phyloP scores from a whole-genome alignment of 2,888 invertebrate species.

The Toxonevra muliebris region DNA sequence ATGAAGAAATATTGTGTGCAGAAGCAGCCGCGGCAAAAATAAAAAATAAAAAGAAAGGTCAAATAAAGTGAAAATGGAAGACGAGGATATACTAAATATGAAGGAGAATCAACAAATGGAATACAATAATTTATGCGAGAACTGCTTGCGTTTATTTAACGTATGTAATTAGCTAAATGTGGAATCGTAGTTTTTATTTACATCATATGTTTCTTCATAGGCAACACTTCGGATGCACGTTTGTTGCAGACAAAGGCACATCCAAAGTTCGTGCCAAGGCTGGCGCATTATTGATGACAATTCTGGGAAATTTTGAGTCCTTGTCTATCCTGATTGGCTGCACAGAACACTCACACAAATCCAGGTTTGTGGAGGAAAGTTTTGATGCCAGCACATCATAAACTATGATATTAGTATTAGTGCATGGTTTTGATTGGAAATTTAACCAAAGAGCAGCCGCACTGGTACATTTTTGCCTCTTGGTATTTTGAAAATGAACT shows the following conservation, averaged over 20 bases:
- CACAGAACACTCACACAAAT: slow-evolving; percentile 63
- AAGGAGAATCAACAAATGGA: slow-evolving; percentile 62
- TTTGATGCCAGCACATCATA: slow-evolving; percentile 60
- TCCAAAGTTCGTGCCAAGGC: slow-evolving; percentile 65
- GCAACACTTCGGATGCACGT: slow-evolving; percentile 61
- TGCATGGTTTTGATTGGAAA: slow-evolving; percentile 64
- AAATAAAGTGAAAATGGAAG: slow-evolving; percentile 26
- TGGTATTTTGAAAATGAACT: slow-evolving; percentile 94
- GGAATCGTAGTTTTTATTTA: neutral
- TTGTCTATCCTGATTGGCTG: slow-evolving; percentile 58
- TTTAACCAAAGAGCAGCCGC: slow-evolving; percentile 70
- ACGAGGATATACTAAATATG: slow-evolving; percentile 56
- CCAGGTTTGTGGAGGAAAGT: slow-evolving; percentile 62
- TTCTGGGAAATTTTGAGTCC: slow-evolving; percentile 59
- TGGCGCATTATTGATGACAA: slow-evolving; percentile 62
- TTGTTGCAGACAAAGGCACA: slow-evolving; percentile 65
- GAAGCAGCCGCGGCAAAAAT: slow-evolving; percentile 39
- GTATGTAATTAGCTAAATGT: slow-evolving; percentile 44
- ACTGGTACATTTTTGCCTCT: slow-evolving; percentile 73
- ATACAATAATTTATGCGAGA: slow-evolving; percentile 59
- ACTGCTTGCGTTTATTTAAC: slow-evolving; percentile 50
- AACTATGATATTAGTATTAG: slow-evolving; percentile 56
- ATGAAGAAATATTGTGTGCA: slow-evolving; percentile 45
- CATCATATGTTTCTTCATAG: slow-evolving; percentile 40
- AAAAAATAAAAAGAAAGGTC: slow-evolving; percentile 27